phyloP scores from a whole-genome alignment of 2,113 vertebrate species.

The Cranoglanis bouderius region DNA sequence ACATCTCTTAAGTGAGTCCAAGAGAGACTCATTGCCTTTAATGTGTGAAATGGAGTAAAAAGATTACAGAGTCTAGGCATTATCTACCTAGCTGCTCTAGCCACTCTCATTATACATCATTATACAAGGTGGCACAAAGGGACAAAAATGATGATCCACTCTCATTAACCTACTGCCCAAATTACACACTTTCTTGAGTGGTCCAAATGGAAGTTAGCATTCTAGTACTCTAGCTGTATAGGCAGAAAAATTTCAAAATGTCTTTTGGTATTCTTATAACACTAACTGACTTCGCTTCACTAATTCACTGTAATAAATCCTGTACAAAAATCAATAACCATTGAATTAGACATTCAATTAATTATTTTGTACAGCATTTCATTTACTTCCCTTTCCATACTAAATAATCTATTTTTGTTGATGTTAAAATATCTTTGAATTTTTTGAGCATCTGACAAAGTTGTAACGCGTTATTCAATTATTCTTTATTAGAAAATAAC shows the following conservation, averaged over 20 bases:
- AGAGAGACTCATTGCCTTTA: conserved; percentile 7
- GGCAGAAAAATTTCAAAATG: background rate
- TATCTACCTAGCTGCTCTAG: background rate
- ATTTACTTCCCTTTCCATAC: background rate
- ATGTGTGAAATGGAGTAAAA: background rate
- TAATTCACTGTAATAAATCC: background rate
- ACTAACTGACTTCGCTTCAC: background rate
- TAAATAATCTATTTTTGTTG: background rate
- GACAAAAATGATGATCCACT: background rate
- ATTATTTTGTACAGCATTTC: background rate
- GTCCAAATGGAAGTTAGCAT: background rate
- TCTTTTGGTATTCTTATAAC: background rate
- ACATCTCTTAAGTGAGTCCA: conserved; percentile 71
- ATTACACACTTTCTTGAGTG: background rate
- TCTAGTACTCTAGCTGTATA: background rate
- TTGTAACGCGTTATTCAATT: background rate
- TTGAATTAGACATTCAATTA: background rate
- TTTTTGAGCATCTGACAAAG: background rate
- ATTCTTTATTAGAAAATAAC: background rate
- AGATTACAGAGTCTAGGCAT: background rate
- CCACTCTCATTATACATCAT: background rate
- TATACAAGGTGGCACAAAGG: background rate
- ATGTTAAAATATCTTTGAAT: background rate
- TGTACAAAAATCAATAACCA: background rate
- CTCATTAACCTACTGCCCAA: background rate